phyloP scores from a whole-genome alignment of 1,140 invertebrate genomes.

The Paramacrobiotus metropolitanus region DNA sequence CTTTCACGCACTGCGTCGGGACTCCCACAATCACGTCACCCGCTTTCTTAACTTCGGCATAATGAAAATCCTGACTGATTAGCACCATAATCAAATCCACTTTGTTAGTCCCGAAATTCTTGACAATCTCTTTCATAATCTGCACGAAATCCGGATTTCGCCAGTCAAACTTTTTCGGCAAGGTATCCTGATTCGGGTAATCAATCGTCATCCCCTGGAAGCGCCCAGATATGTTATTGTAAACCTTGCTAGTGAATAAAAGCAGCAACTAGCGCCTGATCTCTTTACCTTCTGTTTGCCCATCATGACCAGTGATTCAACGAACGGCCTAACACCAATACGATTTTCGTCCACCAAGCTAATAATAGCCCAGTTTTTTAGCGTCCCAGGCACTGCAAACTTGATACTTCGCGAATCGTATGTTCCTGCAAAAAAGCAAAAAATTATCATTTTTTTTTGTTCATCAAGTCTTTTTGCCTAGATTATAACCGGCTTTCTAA shows the following conservation, averaged over 20 bases:
- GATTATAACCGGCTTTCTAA: too few species aligned
- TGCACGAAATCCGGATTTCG: background rate
- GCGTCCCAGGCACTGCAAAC: background rate
- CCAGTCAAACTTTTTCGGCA: background rate
- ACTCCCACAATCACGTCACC: slow-evolving; percentile 14
- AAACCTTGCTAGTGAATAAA: too few species aligned
- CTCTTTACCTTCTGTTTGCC: background rate
- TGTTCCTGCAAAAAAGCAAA: too few species aligned
- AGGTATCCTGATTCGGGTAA: background rate
- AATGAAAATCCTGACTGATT: slow-evolving; percentile 5
- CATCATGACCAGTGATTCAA: background rate
- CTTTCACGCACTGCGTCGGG: slow-evolving; percentile 16
- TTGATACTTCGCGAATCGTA: background rate
- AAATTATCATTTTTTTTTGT: too few species aligned
- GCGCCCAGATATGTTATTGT: background rate
- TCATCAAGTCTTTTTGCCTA: too few species aligned
- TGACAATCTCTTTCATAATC: background rate
- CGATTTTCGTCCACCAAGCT: background rate
- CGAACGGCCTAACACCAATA: too few species aligned
- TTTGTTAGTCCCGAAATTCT: background rate
- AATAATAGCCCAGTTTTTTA: slow-evolving; percentile 42
- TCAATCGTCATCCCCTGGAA: background rate
- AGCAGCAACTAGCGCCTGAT: background rate
- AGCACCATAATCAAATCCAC: background rate
- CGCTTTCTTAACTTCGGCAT: slow-evolving; percentile 32